Evolutionary conservation across 2,888 invertebrate genomes (phyloP), one percentile per base, ranked within the genome.

Genomic region (Mythimna pallens): DNA sequence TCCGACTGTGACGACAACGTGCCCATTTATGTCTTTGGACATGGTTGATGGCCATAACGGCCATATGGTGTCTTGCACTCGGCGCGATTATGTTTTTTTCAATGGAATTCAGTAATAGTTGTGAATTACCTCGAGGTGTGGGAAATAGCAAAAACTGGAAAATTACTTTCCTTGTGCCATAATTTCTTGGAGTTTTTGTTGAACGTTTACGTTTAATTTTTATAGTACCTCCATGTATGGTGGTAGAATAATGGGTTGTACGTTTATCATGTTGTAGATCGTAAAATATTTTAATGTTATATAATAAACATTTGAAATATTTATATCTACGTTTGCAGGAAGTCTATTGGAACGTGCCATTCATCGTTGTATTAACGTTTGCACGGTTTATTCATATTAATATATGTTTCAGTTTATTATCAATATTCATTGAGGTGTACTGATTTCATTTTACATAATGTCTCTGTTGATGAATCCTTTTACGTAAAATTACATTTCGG

Each of bases 21-120:
- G 95, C 95, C 96, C 96, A 96, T 96, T 96, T 96, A 95, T 92
- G 96, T 95, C 94, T 94, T 94, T 93, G 94, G 95, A 95, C 92
- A 95, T 93, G 95, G 95, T 93, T 92, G 94, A 92, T 91, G 94
- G 94, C 89, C 93, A 92, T 91, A 87, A 87, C 92, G 90, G 92
- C 96, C 96, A 96, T 96, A 96, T 96, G 96, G 96, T 92, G 90
- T 89, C 92, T 90, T 92, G 90, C 89, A 89, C 89, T 90, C 87
- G 73, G 85, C 83, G 88, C 87, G 89, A 93, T 93, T 93, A 92
- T 85, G 76, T 86, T 88, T 91, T 30, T 92, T 93, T 92, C 92
- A 92, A 92, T 91, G 93, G 92, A 91, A 91, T 90, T 91, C 89
- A 85, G 88, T 93, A 92, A 93, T 93, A 86, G 87, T 90, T 87